Conservation (phyloP, 1,140 invertebrate species). For the Mactra quadrangularis region DNA sequence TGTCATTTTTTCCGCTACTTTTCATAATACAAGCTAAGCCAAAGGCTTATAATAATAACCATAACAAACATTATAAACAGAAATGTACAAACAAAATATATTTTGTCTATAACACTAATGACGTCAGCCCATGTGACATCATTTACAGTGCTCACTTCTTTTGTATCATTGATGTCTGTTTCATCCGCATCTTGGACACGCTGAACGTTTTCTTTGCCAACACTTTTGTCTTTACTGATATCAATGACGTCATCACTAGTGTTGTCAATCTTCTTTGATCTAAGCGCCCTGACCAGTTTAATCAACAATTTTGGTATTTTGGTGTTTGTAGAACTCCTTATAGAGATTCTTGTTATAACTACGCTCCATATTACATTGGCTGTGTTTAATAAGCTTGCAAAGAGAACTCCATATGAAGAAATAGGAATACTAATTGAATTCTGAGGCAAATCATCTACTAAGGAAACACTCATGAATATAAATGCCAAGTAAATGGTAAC, state of each 20-base stretch:
- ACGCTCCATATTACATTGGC: conserved; percentile 9
- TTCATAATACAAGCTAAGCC: neutral
- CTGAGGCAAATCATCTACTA: conserved; percentile 15
- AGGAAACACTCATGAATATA: neutral
- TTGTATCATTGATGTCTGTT: neutral
- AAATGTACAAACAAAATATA: neutral
- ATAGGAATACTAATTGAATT: neutral
- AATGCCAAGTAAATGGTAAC: conserved; percentile 18
- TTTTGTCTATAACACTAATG: neutral
- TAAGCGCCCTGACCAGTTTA: neutral
- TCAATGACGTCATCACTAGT: neutral
- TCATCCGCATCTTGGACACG: neutral
- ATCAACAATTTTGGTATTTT: neutral
- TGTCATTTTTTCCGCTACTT: too few species aligned
- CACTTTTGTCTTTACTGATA: neutral
- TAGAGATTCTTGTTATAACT: neutral
- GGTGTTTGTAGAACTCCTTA: neutral
- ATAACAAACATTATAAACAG: neutral
- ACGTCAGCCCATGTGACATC: neutral
- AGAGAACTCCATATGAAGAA: neutral
- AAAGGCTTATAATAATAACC: neutral
- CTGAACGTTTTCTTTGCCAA: neutral
- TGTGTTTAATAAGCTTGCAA: neutral
- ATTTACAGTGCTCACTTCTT: neutral
- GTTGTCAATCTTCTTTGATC: neutral